Conservation (phyloP, 2,888 invertebrate genomes). For the Limnephilus auricula region DNA sequence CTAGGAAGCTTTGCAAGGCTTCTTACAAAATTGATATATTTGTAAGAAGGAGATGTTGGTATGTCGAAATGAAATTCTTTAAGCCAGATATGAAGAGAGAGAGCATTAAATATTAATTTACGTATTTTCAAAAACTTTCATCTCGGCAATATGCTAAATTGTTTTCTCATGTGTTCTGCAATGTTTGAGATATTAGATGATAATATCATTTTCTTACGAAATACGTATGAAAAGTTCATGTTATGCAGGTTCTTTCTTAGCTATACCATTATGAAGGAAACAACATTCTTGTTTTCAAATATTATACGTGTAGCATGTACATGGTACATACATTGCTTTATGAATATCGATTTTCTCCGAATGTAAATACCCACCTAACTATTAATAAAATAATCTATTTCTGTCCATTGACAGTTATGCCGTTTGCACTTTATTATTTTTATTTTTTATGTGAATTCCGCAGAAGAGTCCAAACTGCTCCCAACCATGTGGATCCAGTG, state of each 20-base stretch:
- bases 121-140: background rate
- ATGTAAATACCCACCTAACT: background rate
- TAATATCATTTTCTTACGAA: background rate
- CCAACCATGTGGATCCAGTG: no score
- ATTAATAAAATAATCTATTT: background rate
- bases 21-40: conserved; percentile 56
- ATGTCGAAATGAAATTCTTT: conserved; percentile 30
- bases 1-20: conserved; percentile 28
- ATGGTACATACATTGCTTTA: background rate
- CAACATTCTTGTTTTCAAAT: background rate
- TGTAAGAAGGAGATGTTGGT: conserved; percentile 2
- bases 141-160: background rate
- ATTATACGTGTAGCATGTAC: background rate
- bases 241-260: background rate
- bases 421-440: background rate
- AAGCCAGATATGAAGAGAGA: background rate
- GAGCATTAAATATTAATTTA: background rate
- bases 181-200: background rate
- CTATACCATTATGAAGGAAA: background rate
- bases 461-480: no score
- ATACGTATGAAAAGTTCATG: background rate
- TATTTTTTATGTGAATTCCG: no score
- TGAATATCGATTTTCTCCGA: background rate
- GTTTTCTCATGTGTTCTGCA: background rate
- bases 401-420: background rate